phyloP scores from a whole-genome alignment of 2,113 vertebrate genomes.

The Stictonetta naevosa region DNA sequence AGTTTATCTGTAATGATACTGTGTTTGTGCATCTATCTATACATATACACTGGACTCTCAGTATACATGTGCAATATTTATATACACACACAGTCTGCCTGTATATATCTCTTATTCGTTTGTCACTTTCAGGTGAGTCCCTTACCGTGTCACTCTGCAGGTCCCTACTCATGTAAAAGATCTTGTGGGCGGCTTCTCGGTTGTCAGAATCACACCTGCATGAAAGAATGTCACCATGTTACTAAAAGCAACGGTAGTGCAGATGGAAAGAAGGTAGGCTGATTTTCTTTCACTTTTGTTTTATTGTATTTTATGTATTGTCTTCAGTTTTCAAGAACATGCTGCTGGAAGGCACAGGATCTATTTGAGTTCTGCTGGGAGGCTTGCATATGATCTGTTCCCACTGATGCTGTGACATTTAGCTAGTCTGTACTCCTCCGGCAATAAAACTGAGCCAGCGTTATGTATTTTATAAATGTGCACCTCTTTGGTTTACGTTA shows the following conservation, averaged over 20 bases:
- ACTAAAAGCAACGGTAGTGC: slow-evolving; percentile 38
- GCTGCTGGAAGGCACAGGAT: background rate
- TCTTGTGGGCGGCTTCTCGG: slow-evolving; percentile 79
- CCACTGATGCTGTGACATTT: background rate
- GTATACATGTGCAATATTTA: background rate
- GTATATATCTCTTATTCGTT: background rate
- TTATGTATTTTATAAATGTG: background rate
- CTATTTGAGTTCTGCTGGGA: background rate
- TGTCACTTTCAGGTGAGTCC: slow-evolving; percentile 78
- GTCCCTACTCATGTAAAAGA: slow-evolving; percentile 85
- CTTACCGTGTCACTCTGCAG: slow-evolving; percentile 80
- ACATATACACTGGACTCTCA: background rate
- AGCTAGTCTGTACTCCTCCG: background rate
- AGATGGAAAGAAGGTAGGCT: slow-evolving; percentile 71
- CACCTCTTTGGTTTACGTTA: background rate
- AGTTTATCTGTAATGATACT: background rate
- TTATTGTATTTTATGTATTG: background rate
- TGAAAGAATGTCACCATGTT: slow-evolving; percentile 82
- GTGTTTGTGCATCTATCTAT: background rate
- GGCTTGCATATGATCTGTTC: background rate
- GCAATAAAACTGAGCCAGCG: background rate
- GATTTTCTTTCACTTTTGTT: background rate
- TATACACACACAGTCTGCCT: background rate
- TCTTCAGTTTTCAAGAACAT: background rate
- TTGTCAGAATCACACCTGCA: slow-evolving; percentile 86